Base-by-base conservation (phyloP, 2,888 invertebrate species). In the Drosophila colorata region DNA sequence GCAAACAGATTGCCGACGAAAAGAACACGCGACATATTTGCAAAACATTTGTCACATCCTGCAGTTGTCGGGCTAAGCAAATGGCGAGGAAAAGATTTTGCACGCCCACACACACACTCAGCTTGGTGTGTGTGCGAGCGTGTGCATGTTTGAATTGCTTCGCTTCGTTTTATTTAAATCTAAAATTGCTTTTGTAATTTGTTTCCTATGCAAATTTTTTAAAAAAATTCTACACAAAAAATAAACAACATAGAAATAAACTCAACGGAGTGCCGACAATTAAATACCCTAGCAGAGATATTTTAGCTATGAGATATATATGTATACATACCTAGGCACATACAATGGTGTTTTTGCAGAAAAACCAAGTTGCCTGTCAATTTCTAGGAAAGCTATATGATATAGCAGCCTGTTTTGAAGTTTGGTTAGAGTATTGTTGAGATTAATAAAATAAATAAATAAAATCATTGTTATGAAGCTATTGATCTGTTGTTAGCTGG, bases 111-210 rank as follows among this genome's bases (percentile, higher is more conserved):
- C 14, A 7, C 33, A 18, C 14, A n/a, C n/a, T n/a, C 20, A 1
- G 20, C 20, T 20, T 0, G 20, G 2, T 4, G 20, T 35, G 13
- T 33, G 20, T 18, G 20, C 11, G 14, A 28, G 37, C 47, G 46
- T 41, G 18, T 2, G 23, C 47, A n/a, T 9, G 14, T 53, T 46
- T 56, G 38, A 38, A 56, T 57, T 49, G 46, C 53, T 67, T 38
- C 58, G 61, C 47, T 52, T 70, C 66, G 51, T 77, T 67, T 81
- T 75, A 80, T 78, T 82, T 86, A 67, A 73, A 75, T 70, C 68
- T 40, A 68, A 85, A 80, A 82, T 85, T 82, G 73, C 69, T 82
- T 85, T 82, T 78, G 71, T 80, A 82, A 83, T 83, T 85, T 85
- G 80, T 82, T 80, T 85, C 55, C 61, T 69, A 83, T 83, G 86